Evolutionary conservation across 2,888 invertebrate species (phyloP), one percentile per base, ranked within the genome.

Genomic region (Patella pellucida): DNA sequence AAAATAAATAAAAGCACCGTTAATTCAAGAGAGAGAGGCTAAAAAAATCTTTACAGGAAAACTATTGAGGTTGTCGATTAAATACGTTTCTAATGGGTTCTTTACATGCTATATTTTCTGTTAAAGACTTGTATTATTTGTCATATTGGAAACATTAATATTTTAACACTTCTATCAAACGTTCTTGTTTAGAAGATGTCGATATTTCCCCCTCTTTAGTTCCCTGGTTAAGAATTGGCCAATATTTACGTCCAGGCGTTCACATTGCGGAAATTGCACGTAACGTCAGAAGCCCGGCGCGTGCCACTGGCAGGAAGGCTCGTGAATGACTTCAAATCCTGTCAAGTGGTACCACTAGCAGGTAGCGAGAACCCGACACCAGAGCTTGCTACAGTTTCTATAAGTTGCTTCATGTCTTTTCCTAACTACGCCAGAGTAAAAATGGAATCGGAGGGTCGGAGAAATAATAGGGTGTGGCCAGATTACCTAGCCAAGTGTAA

Each of bases 371-470:
- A 11, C 14, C 62, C 14, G 62, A 23, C 62, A 62, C 62, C 19
- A 62, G 62, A 62, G 41, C 0, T 41, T 41, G 41, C 41, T 41
- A 41, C 41, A 41, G 41, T 41, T 41, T 7, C 41, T 1, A 0
- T 9, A 41, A 41, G 23, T 23, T 23, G 19, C 23, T 12, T 23
- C 62, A 62, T 62, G 62, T 62, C 75, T 51, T 75, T 73, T 69
- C 62, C 71, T n/a, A 70, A 73, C 52, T 73, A 75, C 70, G 50
- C 68, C 19, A 62, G 78, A 23, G 78, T 78, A n/a, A 78, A 78
- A 41, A 78, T 78, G 78, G 78, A 78, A 23, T 73, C 72, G 15
- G 71, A 70, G 56, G 56, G 54, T 52, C 41, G 68, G 23, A 68
- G 75, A n/a, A 27, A 68, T 52, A 19, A 68, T 71, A 41, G 73